Base-by-base conservation (phyloP, 1,140 invertebrate genomes). In the Polyergus mexicanus region DNA sequence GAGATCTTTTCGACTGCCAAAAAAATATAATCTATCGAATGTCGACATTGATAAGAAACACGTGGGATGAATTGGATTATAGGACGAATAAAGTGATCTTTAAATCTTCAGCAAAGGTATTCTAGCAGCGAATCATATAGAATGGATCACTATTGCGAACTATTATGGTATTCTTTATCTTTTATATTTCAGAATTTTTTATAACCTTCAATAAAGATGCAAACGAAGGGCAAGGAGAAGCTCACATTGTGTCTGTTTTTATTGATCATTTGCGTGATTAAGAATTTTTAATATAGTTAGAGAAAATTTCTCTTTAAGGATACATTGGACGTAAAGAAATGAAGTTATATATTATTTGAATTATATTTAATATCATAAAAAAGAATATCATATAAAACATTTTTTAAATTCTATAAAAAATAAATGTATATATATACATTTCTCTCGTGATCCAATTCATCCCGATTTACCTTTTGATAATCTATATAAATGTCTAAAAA, bases 1-100 rank as follows among this genome's bases (percentile, higher is more conserved):
- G n/a, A 44, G n/a, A 63, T 56, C 10, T 56, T 32, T 19, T 16
- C 28, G 32, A 35, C 0, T 72, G 54, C 0, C 11, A 28, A 76
- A 75, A 28, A 76, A 62, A 11, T 76, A 1, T 19, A 75, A 10
- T 76, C 72, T 76, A 28, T 62, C 3, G 4, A 28, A 28, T 62
- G 32, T 78, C 7, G 19, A 66, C 25, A 28, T 28, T 44, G 1
- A 41, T 41, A 51, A 66, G 19, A 77, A 47, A 66, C 4, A 8
- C 28, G 8, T 78, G 54, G n/a, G 13, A 41, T 2, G 28, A 78
- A 66, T 78, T 63, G 16, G 41, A 13, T 78, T n/a, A 38, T 65
- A 66, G n/a, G n/a, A 19, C 13, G 8, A 66, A 11, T 35, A 56
- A 2, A 22, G 25, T 75, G 22, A n/a, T 16, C 16, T 10, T 41